Conservation (phyloP, 1,140 invertebrate species). For the Steinernema khuongi region DNA sequence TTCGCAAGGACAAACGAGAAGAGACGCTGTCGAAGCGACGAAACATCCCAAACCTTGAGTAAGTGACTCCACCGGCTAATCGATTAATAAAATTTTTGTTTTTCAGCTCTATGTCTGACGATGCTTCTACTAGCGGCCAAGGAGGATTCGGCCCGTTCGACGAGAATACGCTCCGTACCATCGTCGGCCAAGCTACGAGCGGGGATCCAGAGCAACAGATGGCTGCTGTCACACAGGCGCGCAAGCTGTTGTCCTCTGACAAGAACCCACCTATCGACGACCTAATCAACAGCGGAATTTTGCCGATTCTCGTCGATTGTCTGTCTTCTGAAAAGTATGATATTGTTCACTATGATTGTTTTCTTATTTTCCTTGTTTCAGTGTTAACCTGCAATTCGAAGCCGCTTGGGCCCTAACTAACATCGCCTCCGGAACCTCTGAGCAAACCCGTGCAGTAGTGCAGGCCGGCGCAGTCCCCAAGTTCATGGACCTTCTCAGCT, state of each 20-base stretch:
- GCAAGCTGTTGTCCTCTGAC: conserved; percentile 91
- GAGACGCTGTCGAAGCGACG: conserved; percentile 88
- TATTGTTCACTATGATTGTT: conserved; percentile 22
- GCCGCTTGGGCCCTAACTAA: conserved; percentile 98
- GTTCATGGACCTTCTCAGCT: conserved; percentile 80
- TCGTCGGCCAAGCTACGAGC: conserved; percentile 49
- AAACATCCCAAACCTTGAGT: conserved; percentile 68
- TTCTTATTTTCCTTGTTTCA: conserved; percentile 59
- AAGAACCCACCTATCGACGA: conserved; percentile 97
- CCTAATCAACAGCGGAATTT: conserved; percentile 82
- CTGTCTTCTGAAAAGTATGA: conserved; percentile 75
- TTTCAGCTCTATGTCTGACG: conserved; percentile 26
- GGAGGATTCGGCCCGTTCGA: conserved; percentile 25
- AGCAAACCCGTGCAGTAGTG: conserved; percentile 91
- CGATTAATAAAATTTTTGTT: too few species aligned
- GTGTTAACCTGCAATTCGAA: conserved; percentile 90
- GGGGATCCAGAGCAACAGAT: conserved; percentile 50
- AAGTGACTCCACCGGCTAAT: conserved; percentile 23
- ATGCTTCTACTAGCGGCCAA: conserved; percentile 31
- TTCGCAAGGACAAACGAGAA: conserved; percentile 92
- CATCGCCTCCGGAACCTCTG: conserved; percentile 91
- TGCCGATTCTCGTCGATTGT: conserved; percentile 86
- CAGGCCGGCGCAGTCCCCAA: conserved; percentile 84
- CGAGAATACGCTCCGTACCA: conserved; percentile 34
- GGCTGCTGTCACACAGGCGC: conserved; percentile 53